phyloP scores from a whole-genome alignment of 2,113 vertebrate genomes.

The Dicaeum eximium region DNA sequence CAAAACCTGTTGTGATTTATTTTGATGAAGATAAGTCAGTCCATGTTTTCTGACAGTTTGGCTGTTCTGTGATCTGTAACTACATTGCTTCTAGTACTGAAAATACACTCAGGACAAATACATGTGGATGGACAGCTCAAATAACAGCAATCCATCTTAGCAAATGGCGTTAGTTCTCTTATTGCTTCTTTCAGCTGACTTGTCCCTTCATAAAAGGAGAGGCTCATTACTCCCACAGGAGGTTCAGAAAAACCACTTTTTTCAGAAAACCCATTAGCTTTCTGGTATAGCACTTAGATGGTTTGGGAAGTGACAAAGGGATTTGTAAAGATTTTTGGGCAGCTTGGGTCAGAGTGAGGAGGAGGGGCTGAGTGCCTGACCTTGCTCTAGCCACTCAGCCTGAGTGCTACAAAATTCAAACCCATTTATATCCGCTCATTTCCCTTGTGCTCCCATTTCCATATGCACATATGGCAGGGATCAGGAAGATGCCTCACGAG shows the following conservation, averaged over 20 bases:
- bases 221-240: slow-evolving; percentile 6
- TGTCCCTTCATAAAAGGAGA: slow-evolving; percentile 32
- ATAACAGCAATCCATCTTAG: slow-evolving; percentile 62
- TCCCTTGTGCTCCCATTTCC: background rate
- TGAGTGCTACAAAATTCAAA: background rate
- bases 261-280: slow-evolving; percentile 1
- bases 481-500: background rate
- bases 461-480: background rate
- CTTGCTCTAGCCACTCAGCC: background rate
- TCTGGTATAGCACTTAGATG: background rate
- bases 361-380: background rate
- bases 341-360: background rate
- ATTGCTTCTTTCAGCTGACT: slow-evolving; percentile 54
- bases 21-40: slow-evolving; percentile 64
- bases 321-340: background rate
- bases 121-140: slow-evolving; percentile 46
- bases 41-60: slow-evolving; percentile 48
- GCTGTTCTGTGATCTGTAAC: slow-evolving; percentile 67
- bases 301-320: background rate
- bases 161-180: slow-evolving; percentile 32
- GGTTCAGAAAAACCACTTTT: background rate
- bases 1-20: slow-evolving; percentile 63
- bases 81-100: slow-evolving; percentile 40
- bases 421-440: background rate
- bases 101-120: slow-evolving; percentile 52